Evolutionary conservation across 2,113 vertebrate species (phyloP), one percentile per base, ranked within the genome.

Genomic region (Hippoglossus stenolepis): DNA sequence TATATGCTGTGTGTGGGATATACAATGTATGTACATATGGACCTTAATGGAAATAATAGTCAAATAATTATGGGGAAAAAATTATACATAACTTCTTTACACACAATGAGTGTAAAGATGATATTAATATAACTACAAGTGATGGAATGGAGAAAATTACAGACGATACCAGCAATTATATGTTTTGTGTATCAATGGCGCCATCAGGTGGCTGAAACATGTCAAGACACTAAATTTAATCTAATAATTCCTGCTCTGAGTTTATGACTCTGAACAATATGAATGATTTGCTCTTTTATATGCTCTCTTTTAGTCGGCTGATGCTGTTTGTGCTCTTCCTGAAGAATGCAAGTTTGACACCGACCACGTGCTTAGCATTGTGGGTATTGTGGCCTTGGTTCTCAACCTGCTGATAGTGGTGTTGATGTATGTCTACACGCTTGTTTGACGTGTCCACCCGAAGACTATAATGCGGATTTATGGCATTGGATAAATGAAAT

Each of bases 391-490:
- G n/a, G 62, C 45, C 40, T 72, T 80, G 2, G 10, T 84, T 24
- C 77, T 89, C 31, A 90, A 90, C 78, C 70, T 89, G 80, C 65
- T 90, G 54, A 68, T 87, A 0, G 80, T 92, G 60, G 73, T 87
- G 40, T 35, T 86, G 1, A 82, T 90, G 13, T 90, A 89, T 26
- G n/a, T 84, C 38, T 82, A 75, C 73, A 87, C 75, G 3, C 53
- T 74, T 26, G 49, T 85, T 15, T 87, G 67, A 90, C 21, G 20
- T 4, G 7, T 17, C 18, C 23, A 12, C 38, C 35, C 2, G 21
- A 7, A 47, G 12, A 60, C 3, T 0, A 0, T 23, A 17, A 21
- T 12, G 51, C 38, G 40, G 8, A 43, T 58, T 13, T 1, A 35
- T 35, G 45, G 18, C 54, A n/a, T 47, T 47, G 45, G 45, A 47